Conservation (phyloP, 2,113 vertebrate species). For the Myotis lucifugus region DNA sequence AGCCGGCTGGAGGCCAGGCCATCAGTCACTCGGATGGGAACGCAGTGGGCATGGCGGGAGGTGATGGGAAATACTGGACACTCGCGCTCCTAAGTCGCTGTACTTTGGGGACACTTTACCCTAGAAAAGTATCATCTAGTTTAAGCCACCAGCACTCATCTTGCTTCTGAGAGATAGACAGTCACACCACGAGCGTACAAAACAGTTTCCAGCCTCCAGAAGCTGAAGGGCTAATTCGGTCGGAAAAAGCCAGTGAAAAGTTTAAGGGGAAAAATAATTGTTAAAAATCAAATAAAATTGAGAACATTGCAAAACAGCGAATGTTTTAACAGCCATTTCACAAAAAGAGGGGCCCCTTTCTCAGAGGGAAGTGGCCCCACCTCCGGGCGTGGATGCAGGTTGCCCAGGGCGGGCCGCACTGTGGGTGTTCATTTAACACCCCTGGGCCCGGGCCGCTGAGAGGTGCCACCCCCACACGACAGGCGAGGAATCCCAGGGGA, state of each 20-base stretch:
- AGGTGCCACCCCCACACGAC: accelerated
- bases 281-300: neutral
- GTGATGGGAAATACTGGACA: neutral
- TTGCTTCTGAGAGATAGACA: neutral
- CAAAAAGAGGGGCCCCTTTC: neutral
- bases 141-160: neutral
- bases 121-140: neutral
- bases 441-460: accelerated
- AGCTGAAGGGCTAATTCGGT: neutral
- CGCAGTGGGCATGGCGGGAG: accelerated
- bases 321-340: neutral
- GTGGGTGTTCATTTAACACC: neutral
- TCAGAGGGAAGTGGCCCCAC: neutral
- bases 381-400: neutral
- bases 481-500: neutral
- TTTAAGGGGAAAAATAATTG: neutral
- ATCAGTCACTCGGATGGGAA: neutral
- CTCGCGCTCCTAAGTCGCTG: neutral
- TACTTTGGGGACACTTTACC: neutral
- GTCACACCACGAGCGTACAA: neutral
- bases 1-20: neutral
- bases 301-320: neutral
- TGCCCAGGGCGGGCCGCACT: no score
- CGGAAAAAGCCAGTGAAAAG: neutral
- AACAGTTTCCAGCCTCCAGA: neutral